A percentile compares a stretch with the other conserved stretches of the same genome.
phyloP scores from a whole-genome alignment of 2,888 invertebrate species.

The Anaspis maculata region DNA sequence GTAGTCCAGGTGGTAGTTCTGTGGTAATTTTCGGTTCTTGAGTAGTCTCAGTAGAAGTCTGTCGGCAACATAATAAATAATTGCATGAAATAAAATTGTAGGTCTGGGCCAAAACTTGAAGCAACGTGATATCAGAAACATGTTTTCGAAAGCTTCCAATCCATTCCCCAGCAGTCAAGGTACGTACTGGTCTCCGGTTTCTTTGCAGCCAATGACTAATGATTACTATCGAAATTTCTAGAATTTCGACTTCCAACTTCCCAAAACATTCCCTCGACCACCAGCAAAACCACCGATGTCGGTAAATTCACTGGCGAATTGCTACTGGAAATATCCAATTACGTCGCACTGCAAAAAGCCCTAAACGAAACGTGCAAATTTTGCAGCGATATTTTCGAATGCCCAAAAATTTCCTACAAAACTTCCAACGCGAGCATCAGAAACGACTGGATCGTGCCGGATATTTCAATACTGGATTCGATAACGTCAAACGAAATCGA shows the following conservation, averaged over 20 bases:
- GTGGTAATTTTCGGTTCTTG: no score
- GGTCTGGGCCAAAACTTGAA: slow-evolving; percentile 31
- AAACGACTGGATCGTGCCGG: no score
- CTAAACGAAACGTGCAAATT: slow-evolving; percentile 38
- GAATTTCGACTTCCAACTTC: slow-evolving; percentile 2
- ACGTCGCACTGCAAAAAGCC: slow-evolving; percentile 20
- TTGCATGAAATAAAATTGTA: not conserved
- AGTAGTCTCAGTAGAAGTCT: no score
- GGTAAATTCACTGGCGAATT: no score
- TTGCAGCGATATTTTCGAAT: slow-evolving; percentile 44
- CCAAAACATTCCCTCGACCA: not conserved
- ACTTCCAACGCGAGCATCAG: no score
- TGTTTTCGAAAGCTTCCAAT: slow-evolving; percentile 44
- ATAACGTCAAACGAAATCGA: no score
- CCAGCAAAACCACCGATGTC: no score
- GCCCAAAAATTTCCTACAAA: slow-evolving; percentile 23
- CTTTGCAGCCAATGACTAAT: no score
- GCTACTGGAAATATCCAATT: slow-evolving; percentile 39
- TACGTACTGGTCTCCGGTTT: no score
- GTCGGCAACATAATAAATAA: no score
- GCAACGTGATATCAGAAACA: slow-evolving; percentile 49
- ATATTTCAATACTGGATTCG: no score
- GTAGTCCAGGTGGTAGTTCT: no score
- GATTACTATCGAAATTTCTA: not conserved
- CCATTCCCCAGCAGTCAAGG: slow-evolving; percentile 6